Evolutionary conservation across 2,797 vertebrate species (phyloP), one percentile per base, ranked within the genome.

Genomic region (Mycteria americana): DNA sequence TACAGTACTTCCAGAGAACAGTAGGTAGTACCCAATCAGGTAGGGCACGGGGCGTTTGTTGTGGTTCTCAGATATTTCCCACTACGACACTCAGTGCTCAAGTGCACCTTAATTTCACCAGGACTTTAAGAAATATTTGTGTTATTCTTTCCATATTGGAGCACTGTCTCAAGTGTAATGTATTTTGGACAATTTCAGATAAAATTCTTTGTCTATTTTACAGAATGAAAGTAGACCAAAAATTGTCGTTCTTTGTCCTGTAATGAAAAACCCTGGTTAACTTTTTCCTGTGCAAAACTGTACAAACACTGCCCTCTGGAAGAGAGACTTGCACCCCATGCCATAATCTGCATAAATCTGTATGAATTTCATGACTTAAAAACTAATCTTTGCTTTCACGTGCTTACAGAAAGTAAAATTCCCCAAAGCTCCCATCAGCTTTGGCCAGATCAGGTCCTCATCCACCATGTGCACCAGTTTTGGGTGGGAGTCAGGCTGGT

Each of bases 391-490:
- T 92, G 10, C 24, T 67, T 73, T 77, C 50, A 77, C 16, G 23
- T 19, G 7, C 23, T 57, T 80, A 50, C 35, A 54, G 25, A 37
- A 84, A 84, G 8, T 27, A 37, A 80, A 85, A 70, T 19, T 72
- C 4, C 16, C 41, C 31, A 10, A 62, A 82, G 5, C 8, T 82
- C 22, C 35, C 9, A 41, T 11, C 56, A 70, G 9, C 37, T 79
- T 79, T 39, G 51, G 7, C 28, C 3, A 3, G 10, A 68, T 28
- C 24, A 39, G 10, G 8, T 25, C 23, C 9, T 68, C 63, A 15
- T 12, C 24, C 23, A 1, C n/a, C 19, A 18, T 6, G 17, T 1
- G 0, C 19, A 22, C 7, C 16, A 68, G 19, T 60, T 60, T 45
- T 33, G 6, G 54, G 39, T 11, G 18, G 28, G 8, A 27, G 27